A percentile compares a stretch with the other conserved stretches of the same genome.
Conservation (phyloP, 2,888 invertebrate genomes). For the Norana najaformis region DNA sequence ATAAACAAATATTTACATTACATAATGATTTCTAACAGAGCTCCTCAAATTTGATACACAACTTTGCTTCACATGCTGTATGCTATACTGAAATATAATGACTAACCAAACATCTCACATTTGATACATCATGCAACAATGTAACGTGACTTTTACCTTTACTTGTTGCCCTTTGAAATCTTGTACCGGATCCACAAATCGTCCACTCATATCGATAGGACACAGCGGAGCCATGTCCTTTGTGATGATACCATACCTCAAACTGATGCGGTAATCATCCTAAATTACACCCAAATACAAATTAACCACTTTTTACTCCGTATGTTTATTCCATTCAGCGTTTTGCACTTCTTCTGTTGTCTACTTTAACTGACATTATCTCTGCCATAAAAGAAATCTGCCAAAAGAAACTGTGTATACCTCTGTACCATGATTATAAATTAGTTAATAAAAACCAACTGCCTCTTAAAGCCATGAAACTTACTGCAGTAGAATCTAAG, state of each 20-base stretch:
- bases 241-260: constrained; percentile 76
- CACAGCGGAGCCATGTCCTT: constrained; percentile 82
- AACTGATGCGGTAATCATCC: constrained; percentile 84
- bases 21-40: not conserved
- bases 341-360: not conserved
- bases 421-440: not conserved
- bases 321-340: not conserved
- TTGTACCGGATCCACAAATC: constrained; percentile 79
- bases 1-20: not conserved
- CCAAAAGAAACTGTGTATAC: not conserved
- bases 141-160: constrained; percentile 67
- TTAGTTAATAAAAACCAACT: not conserved
- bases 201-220: constrained; percentile 89
- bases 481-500: not conserved
- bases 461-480: not conserved
- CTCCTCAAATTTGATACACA: not conserved
- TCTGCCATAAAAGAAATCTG: not conserved
- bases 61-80: not conserved
- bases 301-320: not conserved
- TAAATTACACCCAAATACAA: constrained; percentile 61
- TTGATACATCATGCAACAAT: not conserved
- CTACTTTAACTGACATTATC: not conserved
- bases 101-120: not conserved
- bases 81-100: not conserved
- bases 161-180: constrained; percentile 90